phyloP scores from a whole-genome alignment of 2,797 vertebrate species.

The Pseudochaenichthys georgianus region DNA sequence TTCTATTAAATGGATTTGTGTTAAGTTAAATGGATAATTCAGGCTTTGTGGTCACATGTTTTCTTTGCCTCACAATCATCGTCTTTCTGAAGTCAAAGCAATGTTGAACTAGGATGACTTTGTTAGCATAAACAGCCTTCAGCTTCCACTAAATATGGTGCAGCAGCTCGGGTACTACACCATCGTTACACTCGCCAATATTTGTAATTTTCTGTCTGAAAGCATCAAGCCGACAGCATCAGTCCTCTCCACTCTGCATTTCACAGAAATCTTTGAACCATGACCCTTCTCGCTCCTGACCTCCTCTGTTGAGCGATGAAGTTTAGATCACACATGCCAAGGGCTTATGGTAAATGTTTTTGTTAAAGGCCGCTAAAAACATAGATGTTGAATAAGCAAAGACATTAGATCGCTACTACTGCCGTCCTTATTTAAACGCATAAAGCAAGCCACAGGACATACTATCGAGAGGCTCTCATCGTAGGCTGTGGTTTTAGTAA shows the following conservation, averaged over 20 bases:
- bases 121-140: neutral
- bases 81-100: too few relatives aligned
- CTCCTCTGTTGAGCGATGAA: neutral
- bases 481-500: neutral
- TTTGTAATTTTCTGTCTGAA: too few relatives aligned
- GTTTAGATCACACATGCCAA: neutral
- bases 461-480: neutral
- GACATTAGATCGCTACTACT: neutral
- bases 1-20: slow-evolving; percentile 1
- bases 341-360: neutral
- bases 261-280: neutral
- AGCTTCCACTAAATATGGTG: neutral
- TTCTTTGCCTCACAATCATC: neutral
- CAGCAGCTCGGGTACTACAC: neutral
- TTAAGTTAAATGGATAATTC: slow-evolving; percentile 39
- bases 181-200: neutral
- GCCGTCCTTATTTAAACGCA: neutral
- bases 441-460: rapidly evolving
- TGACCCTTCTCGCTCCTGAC: neutral
- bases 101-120: neutral
- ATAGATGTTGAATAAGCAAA: neutral
- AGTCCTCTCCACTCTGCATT: neutral
- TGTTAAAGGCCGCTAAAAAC: neutral
- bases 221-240: too few relatives aligned
- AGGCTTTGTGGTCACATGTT: neutral